Base-by-base conservation (phyloP, 2,113 vertebrate genomes). In the Istiophorus platypterus region DNA sequence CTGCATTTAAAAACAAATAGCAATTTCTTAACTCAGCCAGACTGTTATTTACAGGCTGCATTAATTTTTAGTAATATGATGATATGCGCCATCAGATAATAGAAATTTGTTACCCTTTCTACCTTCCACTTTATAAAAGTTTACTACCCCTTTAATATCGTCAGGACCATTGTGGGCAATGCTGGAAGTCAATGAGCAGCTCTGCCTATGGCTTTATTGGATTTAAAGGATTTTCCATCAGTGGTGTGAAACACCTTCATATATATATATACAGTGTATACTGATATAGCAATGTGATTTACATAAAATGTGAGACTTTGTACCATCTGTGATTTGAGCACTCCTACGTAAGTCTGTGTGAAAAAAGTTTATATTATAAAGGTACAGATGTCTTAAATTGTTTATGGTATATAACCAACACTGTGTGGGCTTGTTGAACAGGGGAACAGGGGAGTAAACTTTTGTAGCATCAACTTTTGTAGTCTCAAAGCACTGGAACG, bases 111-210 rank as follows among this genome's bases (percentile, higher is more conserved):
- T 17, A 29, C 70, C 27, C 6, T 3, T 62, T n/a, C n/a, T n/a
- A n/a, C n/a, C n/a, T n/a, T n/a, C n/a, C n/a, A n/a, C n/a, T 75
- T 75, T 52, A 75, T 64, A 52, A 12, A 12, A 47, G 52, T 0
- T 22, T 8, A 51, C 17, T 27, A 20, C 12, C 7, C 17, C 12
- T 39, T 57, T 18, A 24, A 51, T 57, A 57, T 27, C 15, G 24
- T 34, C 9, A 11, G 34, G 13, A 18, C 17, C 39, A 49, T 24
- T 24, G 7, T 20, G 39, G 22, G 26, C 18, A 57, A n/a, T 31
- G 18, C 42, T 45, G 62, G 37, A 31, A 9, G 54, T 57, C 37
- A 45, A 4, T 66, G 49, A 57, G 18, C 24, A 31, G 29, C 14
- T 39, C 58, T 51, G 24, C 54, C 29, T 14, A 29, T n/a, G 31